These are phyloP conservation scores for Ochlodes sylvanus DNA, from an alignment of 2,888 invertebrate species.

Conservation along the genomic window DNA sequence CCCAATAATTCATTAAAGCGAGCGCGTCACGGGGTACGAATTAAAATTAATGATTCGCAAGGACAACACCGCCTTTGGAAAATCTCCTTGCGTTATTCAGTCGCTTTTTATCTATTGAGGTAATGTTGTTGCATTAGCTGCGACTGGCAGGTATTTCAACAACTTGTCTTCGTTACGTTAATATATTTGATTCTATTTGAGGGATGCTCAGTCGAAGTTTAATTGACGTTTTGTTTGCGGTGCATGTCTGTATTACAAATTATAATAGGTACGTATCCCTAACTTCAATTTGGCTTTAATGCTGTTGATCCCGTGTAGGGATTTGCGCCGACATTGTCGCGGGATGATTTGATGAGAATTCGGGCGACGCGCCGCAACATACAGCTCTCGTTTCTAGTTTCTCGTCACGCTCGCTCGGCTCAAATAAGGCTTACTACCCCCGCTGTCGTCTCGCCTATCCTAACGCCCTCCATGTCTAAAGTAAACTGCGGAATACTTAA, in stretches of 20 bases:
- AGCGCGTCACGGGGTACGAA: constrained; percentile 80
- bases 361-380: constrained; percentile 67
- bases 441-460: constrained; percentile 62
- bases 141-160: constrained; percentile 64
- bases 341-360: constrained; percentile 83
- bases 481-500: constrained; percentile 78
- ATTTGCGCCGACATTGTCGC: constrained; percentile 80
- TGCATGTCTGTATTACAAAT: constrained; percentile 36
- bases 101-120: constrained; percentile 77
- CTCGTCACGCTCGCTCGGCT: constrained; percentile 80
- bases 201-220: constrained; percentile 10
- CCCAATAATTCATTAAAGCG: constrained; percentile 84
- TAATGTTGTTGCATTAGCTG: constrained; percentile 69
- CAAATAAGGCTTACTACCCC: constrained; percentile 81
- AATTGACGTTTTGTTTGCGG: constrained; percentile 29
- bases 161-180: constrained; percentile 65
- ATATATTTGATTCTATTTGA: constrained; percentile 47
- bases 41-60: constrained; percentile 85
- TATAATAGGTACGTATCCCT: constrained; percentile 53
- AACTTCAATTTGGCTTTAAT: constrained; percentile 79
- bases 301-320: constrained; percentile 79
- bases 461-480: constrained; percentile 66
- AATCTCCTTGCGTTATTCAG: constrained; percentile 75
- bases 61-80: constrained; percentile 69
- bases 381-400: constrained; percentile 79